Conservation (phyloP, 2,113 vertebrate genomes). For the Engraulis encrasicolus region DNA sequence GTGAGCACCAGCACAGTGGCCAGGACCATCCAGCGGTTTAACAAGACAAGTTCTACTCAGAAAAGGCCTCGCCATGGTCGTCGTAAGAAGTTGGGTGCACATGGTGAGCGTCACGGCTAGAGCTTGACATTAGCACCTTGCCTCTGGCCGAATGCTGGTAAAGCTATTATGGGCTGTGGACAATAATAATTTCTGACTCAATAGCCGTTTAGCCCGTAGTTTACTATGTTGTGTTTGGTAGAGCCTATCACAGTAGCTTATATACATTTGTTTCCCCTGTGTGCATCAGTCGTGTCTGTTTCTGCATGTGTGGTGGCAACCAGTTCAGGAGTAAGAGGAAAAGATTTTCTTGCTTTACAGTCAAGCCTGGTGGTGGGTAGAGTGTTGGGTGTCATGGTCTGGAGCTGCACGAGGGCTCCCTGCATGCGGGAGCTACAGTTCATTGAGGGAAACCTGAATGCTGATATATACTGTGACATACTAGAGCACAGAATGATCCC, state of each 20-base stretch:
- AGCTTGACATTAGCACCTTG: background rate
- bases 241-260: background rate
- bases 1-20: constrained; percentile 15
- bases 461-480: background rate
- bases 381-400: background rate
- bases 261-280: background rate
- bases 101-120: background rate
- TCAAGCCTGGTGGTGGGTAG: background rate
- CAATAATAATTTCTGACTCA: no score
- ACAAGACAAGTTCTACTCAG: background rate
- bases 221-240: no score
- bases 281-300: no score
- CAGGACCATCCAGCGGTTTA: constrained; percentile 18
- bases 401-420: background rate
- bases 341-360: background rate
- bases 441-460: no score
- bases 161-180: no score
- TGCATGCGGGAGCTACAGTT: background rate
- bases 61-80: background rate
- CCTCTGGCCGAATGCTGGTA: background rate
- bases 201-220: no score
- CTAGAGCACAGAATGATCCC: no score
- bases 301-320: background rate
- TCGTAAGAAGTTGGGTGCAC: background rate
- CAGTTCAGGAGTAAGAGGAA: no score